phyloP scores from a whole-genome alignment of 2,888 invertebrate species.

The Brenthis daphne region DNA sequence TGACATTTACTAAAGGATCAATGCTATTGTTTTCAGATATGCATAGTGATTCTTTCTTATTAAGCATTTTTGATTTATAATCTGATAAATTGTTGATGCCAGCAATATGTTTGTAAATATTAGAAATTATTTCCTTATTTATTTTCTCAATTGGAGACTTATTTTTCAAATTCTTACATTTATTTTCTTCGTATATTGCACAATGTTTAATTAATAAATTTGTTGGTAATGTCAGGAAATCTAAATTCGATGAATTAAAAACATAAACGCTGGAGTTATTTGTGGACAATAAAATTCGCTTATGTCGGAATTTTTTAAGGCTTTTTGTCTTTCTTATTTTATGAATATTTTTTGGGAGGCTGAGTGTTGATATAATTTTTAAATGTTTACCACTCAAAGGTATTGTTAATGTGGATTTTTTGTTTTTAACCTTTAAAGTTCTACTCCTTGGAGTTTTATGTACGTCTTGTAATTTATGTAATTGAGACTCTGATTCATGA shows the following conservation, averaged over 20 bases:
- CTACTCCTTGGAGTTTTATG: not conserved
- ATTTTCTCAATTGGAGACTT: not conserved
- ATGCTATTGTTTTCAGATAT: constrained; percentile 36
- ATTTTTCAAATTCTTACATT: constrained; percentile 12
- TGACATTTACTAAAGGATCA: constrained; percentile 41
- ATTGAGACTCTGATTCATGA: not conserved
- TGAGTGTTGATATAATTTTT: constrained; percentile 65
- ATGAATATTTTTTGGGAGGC: constrained; percentile 60
- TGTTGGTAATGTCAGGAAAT: constrained; percentile 57
- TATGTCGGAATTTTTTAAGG: constrained; percentile 44
- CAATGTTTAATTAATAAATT: constrained; percentile 54
- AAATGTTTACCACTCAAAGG: constrained; percentile 53
- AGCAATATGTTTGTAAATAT: constrained; percentile 25
- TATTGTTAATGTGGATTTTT: constrained; percentile 47
- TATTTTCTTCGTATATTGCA: constrained; percentile 43
- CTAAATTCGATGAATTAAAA: constrained; percentile 51
- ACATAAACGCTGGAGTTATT: constrained; percentile 41
- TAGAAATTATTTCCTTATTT: constrained; percentile 7
- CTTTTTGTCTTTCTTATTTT: constrained; percentile 39
- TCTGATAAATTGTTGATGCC: constrained; percentile 5
- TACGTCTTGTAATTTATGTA: not conserved
- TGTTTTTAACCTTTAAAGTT: not conserved
- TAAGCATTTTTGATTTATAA: constrained; percentile 3
- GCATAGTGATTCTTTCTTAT: not conserved
- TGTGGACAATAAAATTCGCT: constrained; percentile 46